Evolutionary conservation across 2,888 invertebrate genomes (phyloP), one percentile per base, ranked within the genome.

Genomic region (Embidobia sp.): DNA sequence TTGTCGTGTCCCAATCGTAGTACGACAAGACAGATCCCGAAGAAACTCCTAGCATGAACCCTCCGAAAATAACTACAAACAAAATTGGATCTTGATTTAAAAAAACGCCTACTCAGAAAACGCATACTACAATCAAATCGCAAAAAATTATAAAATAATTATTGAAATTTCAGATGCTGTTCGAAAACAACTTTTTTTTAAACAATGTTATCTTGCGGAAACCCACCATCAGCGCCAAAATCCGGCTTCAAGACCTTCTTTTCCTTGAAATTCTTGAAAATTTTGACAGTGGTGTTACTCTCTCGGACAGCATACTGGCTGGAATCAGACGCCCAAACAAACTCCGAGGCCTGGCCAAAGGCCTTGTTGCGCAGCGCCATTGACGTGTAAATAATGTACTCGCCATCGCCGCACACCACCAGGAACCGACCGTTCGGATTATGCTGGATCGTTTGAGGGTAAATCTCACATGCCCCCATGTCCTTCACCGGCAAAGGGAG

Each of bases 361-460:
- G 98, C 98, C 89, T 99, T 99, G 90, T 99, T 99, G 55, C 99
- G 92, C 78, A 99, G 91, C 0, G 99, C 99, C 98, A 99, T 98
- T 0, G 99, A 98, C 0, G 99, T 99, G 91, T 99, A 99, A 83
- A 99, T 99, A 48, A 99, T 99, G 90, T 98, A 99, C 89, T 99
- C 99, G 8, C 99, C 99, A 90, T 99, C 99, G 1, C 99, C 99
- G 87, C 99, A 99, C 1, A 99, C 99, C 0, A 98, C 99, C 2
- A 96, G 92, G 80, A 94, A 94, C 19, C 97, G 94, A 10, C 99
- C 99, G 89, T 99, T 99, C 0, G 99, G 98, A 90, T 99, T 99
- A 90, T 99, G 99, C 19, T 96, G 96, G 78, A 99, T 97, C 0
- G 97, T 98, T 88, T 99, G 99, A 0, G 99, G 99, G 89, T 99